Percentiles rank a stretch among this genome's conserved stretches.
Evolutionary conservation across 1,140 invertebrate genomes (phyloP).

Genomic region (Drosophila santomea): DNA sequence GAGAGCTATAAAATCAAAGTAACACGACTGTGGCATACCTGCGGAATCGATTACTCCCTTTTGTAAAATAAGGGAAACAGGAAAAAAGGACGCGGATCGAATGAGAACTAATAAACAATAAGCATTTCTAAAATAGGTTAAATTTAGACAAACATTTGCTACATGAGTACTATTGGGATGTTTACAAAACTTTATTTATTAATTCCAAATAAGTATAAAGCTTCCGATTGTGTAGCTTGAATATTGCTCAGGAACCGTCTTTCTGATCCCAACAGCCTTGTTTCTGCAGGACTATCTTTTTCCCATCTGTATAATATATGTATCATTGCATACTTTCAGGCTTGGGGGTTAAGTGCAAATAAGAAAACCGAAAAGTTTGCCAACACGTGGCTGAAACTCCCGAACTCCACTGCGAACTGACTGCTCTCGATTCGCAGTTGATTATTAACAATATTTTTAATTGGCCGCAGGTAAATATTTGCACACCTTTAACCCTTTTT

Average conservation of each 20-base stretch:
- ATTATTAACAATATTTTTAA: constrained; percentile 78
- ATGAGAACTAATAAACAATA: no score
- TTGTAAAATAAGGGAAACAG: no score
- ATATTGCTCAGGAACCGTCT: no score
- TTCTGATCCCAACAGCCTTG: background rate
- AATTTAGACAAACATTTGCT: no score
- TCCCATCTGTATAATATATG: background rate
- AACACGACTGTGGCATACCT: background rate
- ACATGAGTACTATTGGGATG: no score
- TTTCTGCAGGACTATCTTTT: background rate
- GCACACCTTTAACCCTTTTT: constrained; percentile 81
- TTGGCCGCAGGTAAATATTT: constrained; percentile 74
- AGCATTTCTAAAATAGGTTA: no score
- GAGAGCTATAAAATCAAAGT: constrained; percentile 14
- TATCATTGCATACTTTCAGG: constrained; percentile 59
- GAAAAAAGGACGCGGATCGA: no score
- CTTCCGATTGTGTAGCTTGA: no score
- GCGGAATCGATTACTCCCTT: background rate
- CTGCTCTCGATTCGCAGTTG: constrained; percentile 19
- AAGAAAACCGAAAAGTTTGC: constrained; percentile 18
- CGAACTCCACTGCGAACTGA: constrained; percentile 1
- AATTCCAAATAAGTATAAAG: no score
- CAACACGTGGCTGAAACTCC: constrained; percentile 48
- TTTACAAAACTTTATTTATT: no score
- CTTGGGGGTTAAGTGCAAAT: constrained; percentile 56